phyloP scores from a whole-genome alignment of 35 echinoderm and acorn worm species.

The Strongylocentrotus purpuratus region DNA sequence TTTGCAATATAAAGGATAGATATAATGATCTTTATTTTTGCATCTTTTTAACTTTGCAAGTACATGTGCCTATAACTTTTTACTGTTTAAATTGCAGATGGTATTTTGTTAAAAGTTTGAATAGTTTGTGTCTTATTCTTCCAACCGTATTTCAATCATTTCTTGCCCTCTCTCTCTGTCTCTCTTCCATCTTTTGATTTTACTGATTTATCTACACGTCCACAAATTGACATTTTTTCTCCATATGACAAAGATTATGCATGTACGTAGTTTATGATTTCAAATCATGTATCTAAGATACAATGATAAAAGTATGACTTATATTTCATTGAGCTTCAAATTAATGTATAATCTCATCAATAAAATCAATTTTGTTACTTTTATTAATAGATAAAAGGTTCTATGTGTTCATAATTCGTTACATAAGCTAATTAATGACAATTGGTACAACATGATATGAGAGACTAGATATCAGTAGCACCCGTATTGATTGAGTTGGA shows the following conservation, averaged over 20 bases:
- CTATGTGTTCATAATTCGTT: neutral
- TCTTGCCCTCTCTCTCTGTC: neutral
- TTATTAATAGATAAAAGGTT: neutral
- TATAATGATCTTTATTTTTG: too few species aligned
- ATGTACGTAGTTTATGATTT: neutral
- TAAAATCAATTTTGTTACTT: neutral
- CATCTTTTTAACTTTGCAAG: too few species aligned
- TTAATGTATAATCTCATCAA: neutral
- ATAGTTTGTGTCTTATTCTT: neutral
- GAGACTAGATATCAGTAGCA: neutral
- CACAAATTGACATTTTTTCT: too few species aligned
- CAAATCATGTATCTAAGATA: neutral
- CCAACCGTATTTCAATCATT: neutral
- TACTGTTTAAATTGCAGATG: too few species aligned
- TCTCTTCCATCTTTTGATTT: neutral
- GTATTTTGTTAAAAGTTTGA: too few species aligned
- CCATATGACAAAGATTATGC: too few species aligned
- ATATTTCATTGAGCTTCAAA: neutral
- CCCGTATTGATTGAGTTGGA: neutral
- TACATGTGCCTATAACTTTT: too few species aligned
- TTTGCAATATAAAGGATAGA: too few species aligned
- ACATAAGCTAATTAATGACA: neutral
- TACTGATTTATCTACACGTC: too few species aligned
- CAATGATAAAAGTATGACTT: neutral
- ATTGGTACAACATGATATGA: neutral